A percentile compares a stretch with the other conserved stretches of the same genome.
Evolutionary conservation across 1,140 invertebrate genomes (phyloP).

Genomic region (Phortica variegata): DNA sequence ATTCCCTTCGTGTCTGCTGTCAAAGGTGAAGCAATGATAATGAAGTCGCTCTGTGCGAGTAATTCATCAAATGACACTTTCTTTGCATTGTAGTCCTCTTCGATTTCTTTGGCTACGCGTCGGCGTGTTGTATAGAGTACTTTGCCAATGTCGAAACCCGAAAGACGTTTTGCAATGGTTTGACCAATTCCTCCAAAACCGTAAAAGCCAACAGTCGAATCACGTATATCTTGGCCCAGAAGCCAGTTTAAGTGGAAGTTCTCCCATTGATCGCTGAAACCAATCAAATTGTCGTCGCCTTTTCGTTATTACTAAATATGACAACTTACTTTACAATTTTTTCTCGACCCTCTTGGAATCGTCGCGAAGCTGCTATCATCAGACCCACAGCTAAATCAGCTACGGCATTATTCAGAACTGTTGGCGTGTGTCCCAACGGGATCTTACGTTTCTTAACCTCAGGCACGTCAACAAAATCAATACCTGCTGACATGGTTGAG

Average conservation of each 20-base stretch:
- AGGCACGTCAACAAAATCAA: conserved; percentile 74
- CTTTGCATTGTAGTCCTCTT: conserved; percentile 69
- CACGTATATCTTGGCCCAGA: conserved; percentile 78
- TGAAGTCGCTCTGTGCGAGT: conserved; percentile 74
- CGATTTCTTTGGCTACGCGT: conserved; percentile 63
- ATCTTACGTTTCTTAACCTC: conserved; percentile 71
- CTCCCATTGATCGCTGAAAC: conserved; percentile 74
- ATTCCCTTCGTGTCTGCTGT: conserved; percentile 74
- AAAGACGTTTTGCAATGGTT: conserved; percentile 69
- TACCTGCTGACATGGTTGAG: conserved; percentile 85
- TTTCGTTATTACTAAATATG: not conserved
- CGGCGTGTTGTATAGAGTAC: conserved; percentile 74
- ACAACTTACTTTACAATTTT: conserved; percentile 45
- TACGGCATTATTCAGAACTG: conserved; percentile 85
- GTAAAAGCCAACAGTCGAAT: conserved; percentile 82
- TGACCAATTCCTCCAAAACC: conserved; percentile 85
- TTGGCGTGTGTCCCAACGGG: conserved; percentile 84
- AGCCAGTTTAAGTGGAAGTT: conserved; percentile 86
- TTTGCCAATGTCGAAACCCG: conserved; percentile 69
- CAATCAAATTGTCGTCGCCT: conserved; percentile 50
- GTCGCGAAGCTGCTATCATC: conserved; percentile 58
- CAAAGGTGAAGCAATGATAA: conserved; percentile 71
- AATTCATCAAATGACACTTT: conserved; percentile 73
- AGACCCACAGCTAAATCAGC: conserved; percentile 80
- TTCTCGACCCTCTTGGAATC: conserved; percentile 74